Base-by-base conservation (phyloP, 2,113 vertebrate species). In the Scortum barcoo region DNA sequence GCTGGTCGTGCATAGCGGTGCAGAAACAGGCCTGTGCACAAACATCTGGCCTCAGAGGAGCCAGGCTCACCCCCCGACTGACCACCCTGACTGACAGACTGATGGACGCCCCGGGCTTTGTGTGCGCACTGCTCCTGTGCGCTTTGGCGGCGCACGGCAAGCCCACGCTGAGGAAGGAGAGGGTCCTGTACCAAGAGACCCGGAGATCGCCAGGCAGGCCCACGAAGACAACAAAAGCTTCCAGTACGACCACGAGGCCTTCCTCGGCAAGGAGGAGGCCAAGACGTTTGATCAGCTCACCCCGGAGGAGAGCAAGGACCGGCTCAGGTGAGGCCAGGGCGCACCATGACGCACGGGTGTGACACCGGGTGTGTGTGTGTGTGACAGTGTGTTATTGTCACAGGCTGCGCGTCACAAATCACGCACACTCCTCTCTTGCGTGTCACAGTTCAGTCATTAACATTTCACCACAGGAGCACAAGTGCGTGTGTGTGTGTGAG, bases 221-320 rank as follows among this genome's bases (percentile, higher is more conserved):
- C 94, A 96, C 53, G 97, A 97, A 26, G 97, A 98, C 84, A 95
- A 95, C 57, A 96, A 95, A 68, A 97, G 97, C 94, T 97, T 96
- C 93, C 96, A 97, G 87, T 97, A 97, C 88, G 98, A 99, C 90
- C 98, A 99, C 83, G 98, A 98, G 96, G 97, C 97, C 93, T 99
- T 99, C 92, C 93, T 99, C 75, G 98, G 98, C 63, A 98, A 97
- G 90, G 97, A 99, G 54, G 97, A 97, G 78, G 96, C 98, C 88
- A 97, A 92, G 88, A 97, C 97, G n/a, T 99, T 99, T 84, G 98
- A 99, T 66, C 98, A 99, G 94, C 97, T 99, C 79, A 98, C 91
- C 72, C 96, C 97, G 1, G 97, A 97, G 76, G 98, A 99, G 92
- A 99, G 98, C 95, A 95, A 96, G 62, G 96, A 97, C 22, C 92